phyloP scores from a whole-genome alignment of 64 coral and sea anemone genomes.

The Pocillopora damicornis region DNA sequence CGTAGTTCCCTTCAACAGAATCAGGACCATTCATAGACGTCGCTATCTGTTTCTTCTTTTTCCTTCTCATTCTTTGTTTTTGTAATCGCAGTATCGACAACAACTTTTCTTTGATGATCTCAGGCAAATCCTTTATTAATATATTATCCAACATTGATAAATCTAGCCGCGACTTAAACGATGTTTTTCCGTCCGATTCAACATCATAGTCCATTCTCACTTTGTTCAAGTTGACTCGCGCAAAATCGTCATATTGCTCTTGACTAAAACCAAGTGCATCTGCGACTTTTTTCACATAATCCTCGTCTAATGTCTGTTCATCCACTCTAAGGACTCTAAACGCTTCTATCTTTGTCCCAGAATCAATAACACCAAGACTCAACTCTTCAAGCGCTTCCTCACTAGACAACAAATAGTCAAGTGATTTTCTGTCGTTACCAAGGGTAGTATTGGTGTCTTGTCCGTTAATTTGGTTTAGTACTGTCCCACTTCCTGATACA shows the following conservation, averaged over 20 bases:
- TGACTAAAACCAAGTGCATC: slow-evolving; percentile 35
- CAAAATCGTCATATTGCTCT: slow-evolving; percentile 35
- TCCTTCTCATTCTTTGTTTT: neutral
- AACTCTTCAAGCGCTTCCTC: slow-evolving; percentile 6
- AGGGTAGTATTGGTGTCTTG: neutral
- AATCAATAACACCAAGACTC: slow-evolving; percentile 3
- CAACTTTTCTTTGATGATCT: neutral
- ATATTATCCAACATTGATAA: neutral
- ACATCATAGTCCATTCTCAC: neutral
- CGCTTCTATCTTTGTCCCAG: neutral
- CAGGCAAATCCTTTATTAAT: slow-evolving; percentile 11
- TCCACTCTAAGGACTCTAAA: neutral
- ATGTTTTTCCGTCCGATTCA: neutral
- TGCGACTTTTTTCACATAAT: slow-evolving; percentile 20
- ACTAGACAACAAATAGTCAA: neutral
- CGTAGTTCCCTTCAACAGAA: neutral
- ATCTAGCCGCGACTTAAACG: neutral
- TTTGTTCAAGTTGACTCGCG: slow-evolving; percentile 29
- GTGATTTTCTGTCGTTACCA: neutral
- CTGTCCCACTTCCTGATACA: slow-evolving; percentile 34
- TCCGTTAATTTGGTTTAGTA: slow-evolving; percentile 11
- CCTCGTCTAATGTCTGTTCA: slow-evolving; percentile 5
- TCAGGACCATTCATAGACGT: neutral
- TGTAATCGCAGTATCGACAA: slow-evolving; percentile 10
- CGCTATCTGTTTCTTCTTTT: neutral